phyloP scores from a whole-genome alignment of 2,888 invertebrate genomes.

The Melolontha melolontha region DNA sequence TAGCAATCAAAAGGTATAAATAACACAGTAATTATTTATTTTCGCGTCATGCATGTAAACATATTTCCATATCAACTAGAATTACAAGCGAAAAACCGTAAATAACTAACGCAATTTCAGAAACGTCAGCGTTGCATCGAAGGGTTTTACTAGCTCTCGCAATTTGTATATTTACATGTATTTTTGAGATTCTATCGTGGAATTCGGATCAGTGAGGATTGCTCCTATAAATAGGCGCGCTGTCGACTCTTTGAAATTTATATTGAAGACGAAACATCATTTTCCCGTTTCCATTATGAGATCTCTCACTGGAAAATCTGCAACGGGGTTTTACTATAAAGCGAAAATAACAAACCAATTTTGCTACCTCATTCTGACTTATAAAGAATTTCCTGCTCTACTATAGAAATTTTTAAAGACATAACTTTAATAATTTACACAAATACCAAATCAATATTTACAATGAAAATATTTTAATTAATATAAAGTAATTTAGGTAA shows the following conservation, averaged over 20 bases:
- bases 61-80: background rate
- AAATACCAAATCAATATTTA: background rate
- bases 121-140: conserved; percentile 15
- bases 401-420: background rate
- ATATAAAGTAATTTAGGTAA: too few species aligned
- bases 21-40: too few species aligned
- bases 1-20: too few species aligned
- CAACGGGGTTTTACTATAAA: conserved; percentile 14
- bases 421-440: background rate
- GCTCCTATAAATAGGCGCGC: conserved; percentile 21
- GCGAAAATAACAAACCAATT: conserved; percentile 25
- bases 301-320: conserved; percentile 19
- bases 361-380: conserved; percentile 3
- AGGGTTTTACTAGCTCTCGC: conserved; percentile 13
- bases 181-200: conserved; percentile 22
- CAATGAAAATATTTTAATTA: background rate
- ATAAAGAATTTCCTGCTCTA: conserved; percentile 4
- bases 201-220: conserved; percentile 34
- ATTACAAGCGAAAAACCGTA: conserved; percentile 13
- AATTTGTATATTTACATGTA: conserved; percentile 29
- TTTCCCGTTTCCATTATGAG: conserved; percentile 33
- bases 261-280: conserved; percentile 36
- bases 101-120: conserved; percentile 29
- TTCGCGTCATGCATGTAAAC: too few species aligned
- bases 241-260: conserved; percentile 37